Conservation (phyloP, 2,888 invertebrate genomes). For the Epirrita christyi region DNA sequence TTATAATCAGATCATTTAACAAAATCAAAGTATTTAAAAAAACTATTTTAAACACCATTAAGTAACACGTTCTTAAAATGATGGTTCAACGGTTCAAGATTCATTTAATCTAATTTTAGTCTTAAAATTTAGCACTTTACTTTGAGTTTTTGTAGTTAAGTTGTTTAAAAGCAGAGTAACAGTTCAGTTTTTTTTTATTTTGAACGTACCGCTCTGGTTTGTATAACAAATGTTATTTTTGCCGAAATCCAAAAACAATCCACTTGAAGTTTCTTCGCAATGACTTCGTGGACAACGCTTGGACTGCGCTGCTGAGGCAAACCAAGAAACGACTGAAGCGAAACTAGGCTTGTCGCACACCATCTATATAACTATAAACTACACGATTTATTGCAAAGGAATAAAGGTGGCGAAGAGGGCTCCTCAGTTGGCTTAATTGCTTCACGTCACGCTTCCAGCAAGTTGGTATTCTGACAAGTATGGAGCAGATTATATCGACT, state of each 20-base stretch:
- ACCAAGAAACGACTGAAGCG: conserved; percentile 49
- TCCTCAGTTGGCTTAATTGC: conserved; percentile 27
- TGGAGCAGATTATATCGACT: not conserved
- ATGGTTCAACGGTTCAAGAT: no score
- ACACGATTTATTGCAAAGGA: conserved; percentile 26
- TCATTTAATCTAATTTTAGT: no score
- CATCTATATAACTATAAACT: conserved; percentile 15
- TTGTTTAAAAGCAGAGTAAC: not conserved
- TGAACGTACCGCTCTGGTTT: not conserved
- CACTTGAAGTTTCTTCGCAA: conserved; percentile 21
- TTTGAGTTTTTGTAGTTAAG: no score
- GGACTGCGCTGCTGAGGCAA: conserved; percentile 55
- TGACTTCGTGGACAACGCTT: conserved; percentile 48
- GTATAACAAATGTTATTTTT: not conserved
- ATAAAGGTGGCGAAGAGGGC: conserved; percentile 23
- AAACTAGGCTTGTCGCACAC: conserved; percentile 56
- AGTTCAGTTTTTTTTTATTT: not conserved
- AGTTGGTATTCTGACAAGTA: conserved; percentile 8
- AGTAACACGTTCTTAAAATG: no score
- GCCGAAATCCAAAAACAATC: not conserved
- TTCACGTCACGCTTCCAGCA: conserved; percentile 26
- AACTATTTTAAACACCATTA: no score
- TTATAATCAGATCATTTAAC: no score
- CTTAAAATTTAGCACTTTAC: no score
- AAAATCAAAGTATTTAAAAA: no score